Evolutionary conservation across 2,888 invertebrate genomes (phyloP).

Genomic region (Hypomecis punctinalis): DNA sequence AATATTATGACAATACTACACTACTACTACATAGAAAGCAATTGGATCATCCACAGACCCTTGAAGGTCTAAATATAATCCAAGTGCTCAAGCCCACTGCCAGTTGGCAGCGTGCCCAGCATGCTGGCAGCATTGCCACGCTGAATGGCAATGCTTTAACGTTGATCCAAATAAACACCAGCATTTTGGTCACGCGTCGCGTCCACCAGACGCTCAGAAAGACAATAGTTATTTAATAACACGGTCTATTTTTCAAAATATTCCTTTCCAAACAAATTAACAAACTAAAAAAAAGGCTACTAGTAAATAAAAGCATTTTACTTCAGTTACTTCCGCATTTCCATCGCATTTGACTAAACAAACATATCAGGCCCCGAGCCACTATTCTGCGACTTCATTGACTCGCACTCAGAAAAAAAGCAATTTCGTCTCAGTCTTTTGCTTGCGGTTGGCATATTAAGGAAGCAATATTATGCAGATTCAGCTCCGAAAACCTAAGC

Average conservation of each 20-base stretch:
- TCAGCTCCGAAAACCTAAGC: constrained; percentile 44
- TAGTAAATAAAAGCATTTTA: constrained; percentile 52
- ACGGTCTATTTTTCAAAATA: not conserved
- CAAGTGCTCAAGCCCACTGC: no score
- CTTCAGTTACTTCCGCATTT: constrained; percentile 67
- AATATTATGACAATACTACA: no score
- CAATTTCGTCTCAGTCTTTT: constrained; percentile 73
- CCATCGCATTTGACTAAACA: constrained; percentile 83
- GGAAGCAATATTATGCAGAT: constrained; percentile 83
- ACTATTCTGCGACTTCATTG: constrained; percentile 79
- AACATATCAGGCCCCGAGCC: constrained; percentile 72
- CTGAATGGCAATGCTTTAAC: no score
- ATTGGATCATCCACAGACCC: no score
- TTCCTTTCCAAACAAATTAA: constrained; percentile 48
- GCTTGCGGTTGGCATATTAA: constrained; percentile 71
- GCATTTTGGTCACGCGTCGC: no score
- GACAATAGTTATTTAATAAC: no score
- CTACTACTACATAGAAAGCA: no score
- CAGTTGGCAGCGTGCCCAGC: no score
- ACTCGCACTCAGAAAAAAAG: constrained; percentile 74
- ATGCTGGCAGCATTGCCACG: no score
- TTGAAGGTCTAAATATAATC: no score
- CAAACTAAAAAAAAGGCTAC: constrained; percentile 57
- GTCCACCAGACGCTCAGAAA: no score
- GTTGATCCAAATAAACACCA: no score